Conservation (phyloP, 92 coral and sea anemone genomes). For the Metridium senile region DNA sequence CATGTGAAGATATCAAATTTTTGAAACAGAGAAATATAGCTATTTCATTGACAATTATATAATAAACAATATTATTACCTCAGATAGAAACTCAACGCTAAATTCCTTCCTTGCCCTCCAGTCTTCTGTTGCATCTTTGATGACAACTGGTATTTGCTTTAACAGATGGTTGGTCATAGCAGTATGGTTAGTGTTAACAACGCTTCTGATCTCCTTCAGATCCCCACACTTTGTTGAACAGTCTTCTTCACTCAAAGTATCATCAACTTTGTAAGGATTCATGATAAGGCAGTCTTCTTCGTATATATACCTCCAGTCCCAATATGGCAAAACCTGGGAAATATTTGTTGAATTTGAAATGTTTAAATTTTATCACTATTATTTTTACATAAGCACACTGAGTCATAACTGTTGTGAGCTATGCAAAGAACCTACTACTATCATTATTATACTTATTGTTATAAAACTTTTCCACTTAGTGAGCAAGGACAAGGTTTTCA, state of each 20-base stretch:
- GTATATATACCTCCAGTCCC: constrained; percentile 93
- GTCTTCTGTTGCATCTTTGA: constrained; percentile 78
- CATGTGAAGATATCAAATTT: too few species aligned
- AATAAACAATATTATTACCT: constrained; percentile 66
- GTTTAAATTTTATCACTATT: too few species aligned
- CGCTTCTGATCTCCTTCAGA: constrained; percentile 37
- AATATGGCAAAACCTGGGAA: constrained; percentile 79
- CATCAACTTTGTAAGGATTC: constrained; percentile 76
- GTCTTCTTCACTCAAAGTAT: constrained; percentile 71
- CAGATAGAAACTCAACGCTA: constrained; percentile 59
- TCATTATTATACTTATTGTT: too few species aligned
- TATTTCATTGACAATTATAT: too few species aligned
- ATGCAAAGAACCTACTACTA: too few species aligned
- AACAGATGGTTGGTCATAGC: constrained; percentile 63
- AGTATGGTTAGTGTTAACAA: constrained; percentile 51
- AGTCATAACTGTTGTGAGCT: too few species aligned
- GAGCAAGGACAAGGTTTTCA: too few species aligned
- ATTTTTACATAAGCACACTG: too few species aligned
- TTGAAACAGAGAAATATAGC: too few species aligned
- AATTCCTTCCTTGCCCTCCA: constrained; percentile 85
- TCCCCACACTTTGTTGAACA: constrained; percentile 69
- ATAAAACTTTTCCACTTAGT: too few species aligned
- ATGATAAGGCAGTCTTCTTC: constrained; percentile 80
- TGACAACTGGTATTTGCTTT: constrained; percentile 71
- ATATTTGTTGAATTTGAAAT: too few species aligned